Evolutionary conservation across 1,140 invertebrate species (phyloP).

Genomic region (Bombus difficillimus): DNA sequence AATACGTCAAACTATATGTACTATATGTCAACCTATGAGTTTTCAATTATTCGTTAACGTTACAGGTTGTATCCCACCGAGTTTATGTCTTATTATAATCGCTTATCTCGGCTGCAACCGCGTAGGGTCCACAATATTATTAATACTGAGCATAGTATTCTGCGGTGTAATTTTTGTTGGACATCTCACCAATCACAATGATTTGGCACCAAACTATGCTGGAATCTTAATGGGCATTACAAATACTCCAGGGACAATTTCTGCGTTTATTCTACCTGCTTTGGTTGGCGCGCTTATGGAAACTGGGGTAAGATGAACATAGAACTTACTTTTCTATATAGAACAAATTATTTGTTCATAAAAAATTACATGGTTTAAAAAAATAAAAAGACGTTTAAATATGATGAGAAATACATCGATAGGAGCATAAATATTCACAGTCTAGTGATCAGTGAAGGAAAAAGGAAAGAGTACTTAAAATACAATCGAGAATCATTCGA

Average conservation of each 20-base stretch:
- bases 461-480: no score
- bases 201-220: constrained; percentile 94
- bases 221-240: constrained; percentile 93
- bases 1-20: no score
- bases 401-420: no score
- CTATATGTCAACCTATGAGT: no score
- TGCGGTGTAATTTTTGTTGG: constrained; percentile 93
- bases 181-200: constrained; percentile 94
- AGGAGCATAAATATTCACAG: no score
- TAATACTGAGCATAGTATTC: constrained; percentile 88
- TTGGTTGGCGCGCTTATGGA: constrained; percentile 90
- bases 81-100: constrained; percentile 86
- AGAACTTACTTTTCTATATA: background rate
- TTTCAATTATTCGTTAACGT: constrained; percentile 6
- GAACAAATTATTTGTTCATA: background rate
- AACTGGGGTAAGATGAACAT: constrained; percentile 85
- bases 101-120: constrained; percentile 88
- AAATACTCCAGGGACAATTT: constrained; percentile 93
- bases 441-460: no score
- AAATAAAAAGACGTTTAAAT: no score
- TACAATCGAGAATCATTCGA: no score
- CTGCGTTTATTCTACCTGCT: constrained; percentile 92
- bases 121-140: constrained; percentile 86
- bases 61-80: constrained; percentile 86
- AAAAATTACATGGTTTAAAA: no score